These are phyloP conservation scores for Rotaria magnacalcarata DNA, from an alignment of 2,888 invertebrate species.

Conservation along the genomic window DNA sequence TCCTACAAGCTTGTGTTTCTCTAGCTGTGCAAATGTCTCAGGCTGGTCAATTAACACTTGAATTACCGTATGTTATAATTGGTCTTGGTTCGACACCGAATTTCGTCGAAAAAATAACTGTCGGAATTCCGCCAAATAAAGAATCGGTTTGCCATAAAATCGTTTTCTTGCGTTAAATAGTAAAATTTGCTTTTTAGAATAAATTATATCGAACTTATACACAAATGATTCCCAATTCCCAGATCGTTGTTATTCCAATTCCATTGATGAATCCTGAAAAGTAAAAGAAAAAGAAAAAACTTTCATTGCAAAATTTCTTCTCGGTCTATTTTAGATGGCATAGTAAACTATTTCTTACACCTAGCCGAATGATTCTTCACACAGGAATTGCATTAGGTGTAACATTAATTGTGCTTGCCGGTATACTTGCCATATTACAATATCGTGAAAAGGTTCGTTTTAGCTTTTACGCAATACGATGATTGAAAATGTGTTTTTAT, in stretches of 20 bases:
- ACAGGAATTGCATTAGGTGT: slow-evolving; percentile 43
- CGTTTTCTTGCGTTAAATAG: slow-evolving; percentile 34
- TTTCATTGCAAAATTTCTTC: slow-evolving; percentile 30
- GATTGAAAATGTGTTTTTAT: neutral
- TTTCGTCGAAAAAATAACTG: slow-evolving; percentile 72
- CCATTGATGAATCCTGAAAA: slow-evolving; percentile 69
- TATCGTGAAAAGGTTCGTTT: slow-evolving; percentile 41
- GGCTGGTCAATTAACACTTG: slow-evolving; percentile 84
- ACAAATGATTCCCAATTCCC: slow-evolving; percentile 92
- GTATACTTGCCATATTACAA: slow-evolving; percentile 40
- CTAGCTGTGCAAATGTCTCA: slow-evolving; percentile 79
- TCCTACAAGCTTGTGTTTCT: slow-evolving; percentile 41
- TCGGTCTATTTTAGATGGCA: slow-evolving; percentile 40
- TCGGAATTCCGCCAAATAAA: slow-evolving; percentile 7
- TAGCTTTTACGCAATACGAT: neutral
- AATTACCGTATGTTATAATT: slow-evolving; percentile 87
- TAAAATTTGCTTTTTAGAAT: slow-evolving; percentile 46
- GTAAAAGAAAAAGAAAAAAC: neutral
- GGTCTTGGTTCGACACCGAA: slow-evolving; percentile 96
- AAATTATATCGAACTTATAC: slow-evolving; percentile 69
- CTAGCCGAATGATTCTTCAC: slow-evolving; percentile 43
- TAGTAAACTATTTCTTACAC: slow-evolving; percentile 43
- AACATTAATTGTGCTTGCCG: slow-evolving; percentile 37
- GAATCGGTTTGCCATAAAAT: neutral
- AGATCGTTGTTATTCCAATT: slow-evolving; percentile 84